Base-by-base conservation (phyloP, 2,113 vertebrate genomes). In the Pollimyrus isidori region DNA sequence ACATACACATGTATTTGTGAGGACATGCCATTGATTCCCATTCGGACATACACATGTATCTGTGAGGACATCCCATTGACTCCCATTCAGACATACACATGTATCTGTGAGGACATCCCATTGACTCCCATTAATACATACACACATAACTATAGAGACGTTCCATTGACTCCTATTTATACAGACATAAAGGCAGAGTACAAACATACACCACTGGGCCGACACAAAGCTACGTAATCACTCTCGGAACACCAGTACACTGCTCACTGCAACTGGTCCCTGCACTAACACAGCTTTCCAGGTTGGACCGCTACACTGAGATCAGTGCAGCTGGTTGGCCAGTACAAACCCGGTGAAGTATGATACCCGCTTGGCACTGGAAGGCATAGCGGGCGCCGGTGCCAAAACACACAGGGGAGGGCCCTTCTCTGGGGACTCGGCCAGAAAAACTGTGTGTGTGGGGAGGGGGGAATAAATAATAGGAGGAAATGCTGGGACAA, bases 401-500 rank as follows among this genome's bases (percentile, higher is more conserved):
- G 83, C 48, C 83, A 86, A 86, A 86, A 86, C 83, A 86, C 45
- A 50, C 83, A 19, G 82, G n/a, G 45, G 83, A 49, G 45, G 46
- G 48, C 46, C 56, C 23, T 83, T 88, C 83, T 58, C 85, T 49
- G 45, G 83, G 83, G 83, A 86, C 45, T 80, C 83, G 50, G 83
- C 83, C 48, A 49, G 48, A 50, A 50, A 39, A 39, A 6, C 19
- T 56, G 50, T 52, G 50, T 52, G 50, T 52, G 9, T 26, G 52
- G 4, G 17, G 52, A 26, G 62, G 58, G 58, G 21, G 56, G 23
- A 10, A 30, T 26, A 69, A 69, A 69, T 26, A 69, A 69, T 11
- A 46, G 23, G 48, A 83, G 7, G 21, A 83, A 83, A 83, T 17
- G 19, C 42, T 89, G 80, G 80, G 80, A 83, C 35, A 48, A 83